Evolutionary conservation across 2,888 invertebrate genomes (phyloP).

Genomic region (Celastrina argiolus): DNA sequence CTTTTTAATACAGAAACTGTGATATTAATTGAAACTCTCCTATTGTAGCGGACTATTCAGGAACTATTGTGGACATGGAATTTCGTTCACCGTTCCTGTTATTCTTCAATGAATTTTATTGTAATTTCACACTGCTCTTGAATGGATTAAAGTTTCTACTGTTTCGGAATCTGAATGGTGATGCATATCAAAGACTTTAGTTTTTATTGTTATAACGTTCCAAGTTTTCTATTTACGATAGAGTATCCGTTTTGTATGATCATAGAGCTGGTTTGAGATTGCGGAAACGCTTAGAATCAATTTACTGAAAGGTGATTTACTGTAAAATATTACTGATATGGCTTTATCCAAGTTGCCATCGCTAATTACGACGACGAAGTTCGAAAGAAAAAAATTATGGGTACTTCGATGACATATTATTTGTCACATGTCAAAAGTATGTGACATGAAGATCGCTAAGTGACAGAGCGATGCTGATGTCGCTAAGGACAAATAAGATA

Average conservation of each 20-base stretch:
- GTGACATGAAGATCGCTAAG: too few relatives aligned
- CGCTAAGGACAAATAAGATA: too few relatives aligned
- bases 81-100: constrained; percentile 31
- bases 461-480: too few relatives aligned
- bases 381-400: too few relatives aligned
- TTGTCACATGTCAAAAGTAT: too few relatives aligned
- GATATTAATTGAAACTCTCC: constrained; percentile 75
- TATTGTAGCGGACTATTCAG: constrained; percentile 57
- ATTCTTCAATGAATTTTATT: constrained; percentile 14
- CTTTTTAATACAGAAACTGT: constrained; percentile 75
- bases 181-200: constrained; percentile 12
- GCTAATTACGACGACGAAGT: too few relatives aligned
- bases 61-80: constrained; percentile 54
- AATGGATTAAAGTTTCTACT: background rate
- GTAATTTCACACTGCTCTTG: constrained; percentile 16
- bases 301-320: background rate
- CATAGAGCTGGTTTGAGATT: background rate
- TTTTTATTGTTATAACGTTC: background rate
- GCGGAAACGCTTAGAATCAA: background rate
- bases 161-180: background rate
- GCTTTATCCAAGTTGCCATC: too few relatives aligned
- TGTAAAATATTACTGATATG: background rate
- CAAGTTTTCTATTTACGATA: background rate
- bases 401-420: too few relatives aligned
- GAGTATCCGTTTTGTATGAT: background rate